Evolutionary conservation across 2,113 vertebrate species (phyloP), one percentile per base, ranked within the genome.

Genomic region (Brevimyrus niger): DNA sequence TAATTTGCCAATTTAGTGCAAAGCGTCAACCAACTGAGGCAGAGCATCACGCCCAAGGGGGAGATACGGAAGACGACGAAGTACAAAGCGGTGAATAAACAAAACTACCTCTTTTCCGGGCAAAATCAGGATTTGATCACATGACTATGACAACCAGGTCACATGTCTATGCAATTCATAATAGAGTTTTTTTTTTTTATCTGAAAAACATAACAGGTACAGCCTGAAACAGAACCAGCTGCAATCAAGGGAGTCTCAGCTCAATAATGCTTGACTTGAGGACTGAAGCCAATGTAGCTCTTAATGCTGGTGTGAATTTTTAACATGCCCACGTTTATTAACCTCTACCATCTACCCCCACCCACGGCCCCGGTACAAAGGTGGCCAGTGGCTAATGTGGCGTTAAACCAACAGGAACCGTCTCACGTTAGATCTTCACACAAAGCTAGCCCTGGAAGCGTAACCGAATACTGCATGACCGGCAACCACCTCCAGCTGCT

Each of bases 21-120:
- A 91, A 42, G 38, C 17, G 6, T 44, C 38, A 0, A 38, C 13
- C 27, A 82, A 82, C 76, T 21, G 6, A 21, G 21, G 61, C 61
- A 69, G n/a, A 13, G 61, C 61, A 31, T 27, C 3, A 61, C 23
- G 8, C 10, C 3, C n/a, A 4, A 31, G 27, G 3, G 10, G 27
- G 65, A 51, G 90, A 88, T 86, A 80, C 35, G 90, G 69, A 90
- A 89, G 91, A 91, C n/a, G 88, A 91, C 88, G 10, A 10, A 86
- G 50, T 89, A 90, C 85, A 50, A 53, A 86, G 69, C 23, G 53
- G 89, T 42, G 10, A 88, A 3, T 65, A 65, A 10, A 84, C 23
- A 92, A 23, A n/a, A 3, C 27, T 35, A 2, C 27, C 48, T 86
- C 27, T 47, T 23, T 38, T 3, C 80, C 17, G 58, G 38, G 27